Conservation (phyloP, 35 echinoderm and acorn worm genomes). For the Chiridota heheva region DNA sequence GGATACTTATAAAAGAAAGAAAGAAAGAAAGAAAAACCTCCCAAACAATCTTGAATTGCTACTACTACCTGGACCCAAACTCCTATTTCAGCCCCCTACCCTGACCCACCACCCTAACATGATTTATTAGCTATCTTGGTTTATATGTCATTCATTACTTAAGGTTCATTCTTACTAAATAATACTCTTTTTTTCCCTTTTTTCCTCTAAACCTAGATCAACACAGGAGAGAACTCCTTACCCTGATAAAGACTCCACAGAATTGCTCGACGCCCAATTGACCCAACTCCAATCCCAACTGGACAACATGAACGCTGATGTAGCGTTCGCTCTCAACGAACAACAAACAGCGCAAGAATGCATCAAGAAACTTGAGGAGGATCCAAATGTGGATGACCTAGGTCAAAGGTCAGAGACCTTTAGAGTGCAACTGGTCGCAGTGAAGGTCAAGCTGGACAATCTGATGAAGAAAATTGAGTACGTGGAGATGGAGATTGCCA, state of each 20-base stretch:
- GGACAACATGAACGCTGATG: slow-evolving; percentile 77
- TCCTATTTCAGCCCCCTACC: not conserved
- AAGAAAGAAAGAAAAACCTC: no score
- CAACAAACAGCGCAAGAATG: slow-evolving; percentile 64
- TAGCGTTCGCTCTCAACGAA: slow-evolving; percentile 58
- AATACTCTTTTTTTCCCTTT: not conserved
- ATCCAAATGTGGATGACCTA: not conserved
- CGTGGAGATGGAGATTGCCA: slow-evolving; percentile 67
- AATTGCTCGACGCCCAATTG: slow-evolving; percentile 75
- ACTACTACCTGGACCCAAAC: no score
- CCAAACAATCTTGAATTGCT: no score
- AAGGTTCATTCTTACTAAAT: not conserved
- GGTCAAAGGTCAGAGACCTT: slow-evolving; percentile 47
- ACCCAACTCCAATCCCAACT: slow-evolving; percentile 60
- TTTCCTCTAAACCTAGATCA: slow-evolving; percentile 6
- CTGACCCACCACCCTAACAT: not conserved
- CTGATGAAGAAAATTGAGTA: slow-evolving; percentile 86
- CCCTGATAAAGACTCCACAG: slow-evolving; percentile 25
- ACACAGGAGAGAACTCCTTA: not conserved
- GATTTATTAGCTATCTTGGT: no score
- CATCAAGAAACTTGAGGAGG: slow-evolving; percentile 43
- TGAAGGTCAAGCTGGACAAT: slow-evolving; percentile 60
- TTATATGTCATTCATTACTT: not conserved
- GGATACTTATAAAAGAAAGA: no score
- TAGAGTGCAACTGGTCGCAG: slow-evolving; percentile 46